Conservation (phyloP, 2,888 invertebrate genomes). For the Melitaea athalia region DNA sequence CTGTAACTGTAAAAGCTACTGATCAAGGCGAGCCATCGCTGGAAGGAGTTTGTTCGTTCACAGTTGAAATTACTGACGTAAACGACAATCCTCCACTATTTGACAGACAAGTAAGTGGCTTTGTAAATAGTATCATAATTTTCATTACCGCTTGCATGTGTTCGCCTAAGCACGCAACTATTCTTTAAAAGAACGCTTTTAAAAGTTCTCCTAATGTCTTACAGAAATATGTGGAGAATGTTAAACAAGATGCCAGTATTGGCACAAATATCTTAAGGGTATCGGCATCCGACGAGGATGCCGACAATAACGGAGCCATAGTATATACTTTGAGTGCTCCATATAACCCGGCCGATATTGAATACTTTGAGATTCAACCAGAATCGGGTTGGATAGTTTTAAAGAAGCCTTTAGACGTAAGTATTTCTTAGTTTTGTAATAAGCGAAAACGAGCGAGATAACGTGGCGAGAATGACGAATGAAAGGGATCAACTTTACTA, state of each 20-base stretch:
- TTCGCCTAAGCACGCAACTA: constrained; percentile 15
- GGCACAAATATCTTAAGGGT: constrained; percentile 96
- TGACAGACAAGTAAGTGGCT: constrained; percentile 92
- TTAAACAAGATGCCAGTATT: constrained; percentile 97
- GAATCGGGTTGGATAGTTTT: constrained; percentile 98
- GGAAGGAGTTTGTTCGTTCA: constrained; percentile 99
- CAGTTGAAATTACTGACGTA: constrained; percentile 98
- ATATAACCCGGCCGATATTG: constrained; percentile 93
- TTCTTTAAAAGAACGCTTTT: constrained; percentile 43
- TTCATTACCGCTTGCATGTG: constrained; percentile 50
- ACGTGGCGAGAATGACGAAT: constrained; percentile 71
- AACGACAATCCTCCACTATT: constrained; percentile 98
- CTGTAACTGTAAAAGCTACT: constrained; percentile 98
- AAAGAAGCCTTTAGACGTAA: constrained; percentile 97
- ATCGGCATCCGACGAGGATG: constrained; percentile 98
- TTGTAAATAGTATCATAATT: constrained; percentile 43
- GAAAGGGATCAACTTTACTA: constrained; percentile 77
- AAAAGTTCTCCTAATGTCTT: constrained; percentile 62
- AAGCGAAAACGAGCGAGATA: constrained; percentile 49
- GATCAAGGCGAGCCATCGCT: constrained; percentile 99
- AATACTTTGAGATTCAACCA: constrained; percentile 98
- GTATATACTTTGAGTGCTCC: constrained; percentile 95
- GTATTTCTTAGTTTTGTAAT: constrained; percentile 76
- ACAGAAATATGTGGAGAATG: constrained; percentile 98
- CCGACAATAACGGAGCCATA: constrained; percentile 97